Base-by-base conservation (phyloP, 2,888 invertebrate genomes). In the Amblyjoppa fuscipennis region DNA sequence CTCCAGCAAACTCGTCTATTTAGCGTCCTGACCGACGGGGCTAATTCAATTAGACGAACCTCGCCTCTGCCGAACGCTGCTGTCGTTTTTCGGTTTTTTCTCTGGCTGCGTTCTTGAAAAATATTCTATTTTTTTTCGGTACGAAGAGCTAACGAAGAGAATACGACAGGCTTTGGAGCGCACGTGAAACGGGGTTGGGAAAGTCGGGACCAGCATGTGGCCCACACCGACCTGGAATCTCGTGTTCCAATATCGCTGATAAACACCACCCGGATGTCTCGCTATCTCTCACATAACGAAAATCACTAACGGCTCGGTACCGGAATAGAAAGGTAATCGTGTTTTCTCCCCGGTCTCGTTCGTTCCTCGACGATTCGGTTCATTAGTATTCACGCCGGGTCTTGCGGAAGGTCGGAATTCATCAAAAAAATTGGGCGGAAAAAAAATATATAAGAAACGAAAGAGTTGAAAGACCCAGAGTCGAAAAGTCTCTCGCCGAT, bases 11-110 rank as follows among this genome's bases (percentile, higher is more conserved):
- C 87, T 87, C 75, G 85, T 83, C 64, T 88, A 87, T 89, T 91
- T 89, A 91, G 89, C 88, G 87, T 85, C 81, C 73, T 82, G 70
- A 77, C 59, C 66, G 53, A 59, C 78, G 76, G 78, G 86, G 88
- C 89, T 90, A 91, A 91, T 91, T 91, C 86, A 91, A 91, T 91
- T 91, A 82, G 78, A 70, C 69, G 34, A 66, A 79, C 59, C 56
- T 69, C 31, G 76, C 73, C 78, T 79, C 77, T 41, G 38, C 20
- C 31, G 64, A 56, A 53, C 64, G 77, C 13, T 38, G 41, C 28
- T 49, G 34, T 38, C 45, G 64, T 41, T 56, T 25, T 34, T n/a
- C 74, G 16, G 28, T 66, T 76, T 31, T 77, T 49, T 16, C 16
- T 64, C 1, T 28, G 7, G 16, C 16, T 38, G 38, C 20, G 59